A percentile compares a stretch with the other conserved stretches of the same genome.
Evolutionary conservation across 2,797 vertebrate species (phyloP).

Genomic region (Aulostomus chinensis): DNA sequence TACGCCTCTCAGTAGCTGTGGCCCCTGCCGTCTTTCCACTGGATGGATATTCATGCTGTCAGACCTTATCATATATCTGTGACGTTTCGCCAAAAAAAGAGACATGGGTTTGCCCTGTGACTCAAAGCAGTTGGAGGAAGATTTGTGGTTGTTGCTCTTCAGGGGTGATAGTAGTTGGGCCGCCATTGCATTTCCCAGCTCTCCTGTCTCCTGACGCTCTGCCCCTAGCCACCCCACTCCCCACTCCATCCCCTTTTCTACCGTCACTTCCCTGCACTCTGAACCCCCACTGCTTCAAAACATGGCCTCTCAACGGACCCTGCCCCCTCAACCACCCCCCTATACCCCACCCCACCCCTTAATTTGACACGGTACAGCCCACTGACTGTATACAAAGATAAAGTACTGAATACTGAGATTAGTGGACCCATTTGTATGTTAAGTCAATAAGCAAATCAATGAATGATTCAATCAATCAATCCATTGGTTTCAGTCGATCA

Average conservation of each 20-base stretch:
- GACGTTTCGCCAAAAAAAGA: no score
- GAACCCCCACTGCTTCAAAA: conserved; percentile 66
- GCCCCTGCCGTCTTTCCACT: no score
- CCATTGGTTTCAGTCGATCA: conserved; percentile 70
- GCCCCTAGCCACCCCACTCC: conserved; percentile 34
- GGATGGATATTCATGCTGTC: no score
- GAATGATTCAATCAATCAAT: conserved; percentile 60
- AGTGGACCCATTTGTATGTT: conserved; percentile 61
- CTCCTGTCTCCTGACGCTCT: conserved; percentile 68
- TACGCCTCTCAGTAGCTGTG: conserved; percentile 1
- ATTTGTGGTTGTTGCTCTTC: conserved; percentile 3
- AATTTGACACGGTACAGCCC: conserved; percentile 37
- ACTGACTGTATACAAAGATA: conserved; percentile 26
- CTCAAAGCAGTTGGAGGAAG: no score
- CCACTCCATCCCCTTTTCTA: conserved; percentile 7
- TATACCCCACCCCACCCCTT: conserved; percentile 6
- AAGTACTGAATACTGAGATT: conserved; percentile 31
- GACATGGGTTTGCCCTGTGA: not conserved
- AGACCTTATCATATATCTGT: no score
- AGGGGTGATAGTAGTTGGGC: conserved; percentile 29
- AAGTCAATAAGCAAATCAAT: conserved; percentile 67
- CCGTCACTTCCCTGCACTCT: conserved; percentile 55
- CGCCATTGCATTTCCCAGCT: conserved; percentile 63
- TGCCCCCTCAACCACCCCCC: conserved; percentile 17
- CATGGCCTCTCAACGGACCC: conserved; percentile 55